Evolutionary conservation across 2,113 vertebrate genomes (phyloP), one percentile per base, ranked within the genome.

Genomic region (Lasiurus cinereus): DNA sequence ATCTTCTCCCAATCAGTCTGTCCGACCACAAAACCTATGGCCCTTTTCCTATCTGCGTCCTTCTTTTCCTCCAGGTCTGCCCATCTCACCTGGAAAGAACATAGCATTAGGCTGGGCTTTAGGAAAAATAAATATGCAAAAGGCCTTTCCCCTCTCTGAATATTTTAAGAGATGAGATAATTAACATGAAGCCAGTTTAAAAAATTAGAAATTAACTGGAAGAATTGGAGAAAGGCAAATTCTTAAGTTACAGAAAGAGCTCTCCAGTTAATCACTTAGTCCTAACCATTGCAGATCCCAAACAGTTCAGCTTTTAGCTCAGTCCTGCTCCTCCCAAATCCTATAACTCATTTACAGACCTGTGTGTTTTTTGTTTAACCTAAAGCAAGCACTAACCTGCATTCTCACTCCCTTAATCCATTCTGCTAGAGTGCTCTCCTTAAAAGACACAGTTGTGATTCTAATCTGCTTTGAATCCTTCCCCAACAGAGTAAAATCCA

Each of bases 1-100:
- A 99, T 99, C 98, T 99, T 99, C 97, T 99, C 99, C 99, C 99
- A 99, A 88, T 99, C 99, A 0, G 99, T 99, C 95, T 99, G 99
- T 98, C 99, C 99, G 96, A 99, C 99, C 94, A 99, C 99, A 98
- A 99, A 99, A 96, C 99, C 99, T 36, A 99, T 99, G 39, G 99
- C 99, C 43, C 99, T 99, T 97, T 99, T 99, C 91, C 99, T 98
- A 97, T 99, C 99, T 18, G 99, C 99, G 24, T 99, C 99, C 97
- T 99, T 99, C 98, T 99, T 99, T 97, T 99, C 99, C 98, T 99
- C 99, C 43, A 99, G 99, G 97, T 99, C 99, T 74, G 99, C 99
- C 99, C 99, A 99, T 92, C 99, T 99, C 94, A 99, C 99, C 99
- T 99, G 98, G 0, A 86, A 98, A 97, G 76, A 98, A 98, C 48